These are phyloP conservation scores for Hydractinia echinata DNA, from an alignment of 30 jellyfish, hydroid and myxozoan genomes.

Conservation along the genomic window DNA sequence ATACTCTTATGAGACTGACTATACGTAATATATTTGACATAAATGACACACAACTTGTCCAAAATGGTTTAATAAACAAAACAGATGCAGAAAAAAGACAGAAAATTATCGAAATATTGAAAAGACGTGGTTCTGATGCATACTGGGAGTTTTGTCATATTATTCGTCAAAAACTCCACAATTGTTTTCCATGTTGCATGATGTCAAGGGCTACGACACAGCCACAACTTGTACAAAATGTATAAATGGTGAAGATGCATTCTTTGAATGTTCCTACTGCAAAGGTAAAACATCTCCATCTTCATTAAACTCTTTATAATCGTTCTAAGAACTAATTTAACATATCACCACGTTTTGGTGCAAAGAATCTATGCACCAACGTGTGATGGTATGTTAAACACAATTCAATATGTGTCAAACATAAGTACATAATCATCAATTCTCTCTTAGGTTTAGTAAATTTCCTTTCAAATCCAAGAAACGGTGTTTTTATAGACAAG, in stretches of 20 bases:
- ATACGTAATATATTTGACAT: background rate
- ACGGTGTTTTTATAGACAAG: constrained; percentile 2
- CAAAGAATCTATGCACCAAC: too few species aligned
- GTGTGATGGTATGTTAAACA: too few species aligned
- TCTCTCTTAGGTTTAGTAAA: background rate
- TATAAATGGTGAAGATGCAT: background rate
- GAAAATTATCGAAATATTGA: constrained; percentile 1
- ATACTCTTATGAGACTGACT: background rate
- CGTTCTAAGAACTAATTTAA: too few species aligned
- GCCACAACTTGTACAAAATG: constrained; percentile 1
- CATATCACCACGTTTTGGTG: too few species aligned
- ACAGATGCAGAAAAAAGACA: background rate
- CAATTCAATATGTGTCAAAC: too few species aligned
- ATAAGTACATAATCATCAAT: too few species aligned
- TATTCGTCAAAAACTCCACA: background rate
- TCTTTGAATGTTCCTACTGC: constrained; percentile 2
- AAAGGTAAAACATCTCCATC: background rate
- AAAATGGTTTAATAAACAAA: background rate
- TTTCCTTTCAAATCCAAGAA: background rate
- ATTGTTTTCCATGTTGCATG: background rate
- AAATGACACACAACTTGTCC: constrained; percentile 10
- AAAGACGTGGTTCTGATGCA: background rate
- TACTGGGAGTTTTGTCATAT: constrained; percentile 16
- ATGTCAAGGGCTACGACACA: background rate
- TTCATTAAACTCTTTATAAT: too few species aligned